These are phyloP conservation scores for Trissolcus brochymenae DNA, from an alignment of 2,888 invertebrate genomes.

Conservation along the genomic window DNA sequence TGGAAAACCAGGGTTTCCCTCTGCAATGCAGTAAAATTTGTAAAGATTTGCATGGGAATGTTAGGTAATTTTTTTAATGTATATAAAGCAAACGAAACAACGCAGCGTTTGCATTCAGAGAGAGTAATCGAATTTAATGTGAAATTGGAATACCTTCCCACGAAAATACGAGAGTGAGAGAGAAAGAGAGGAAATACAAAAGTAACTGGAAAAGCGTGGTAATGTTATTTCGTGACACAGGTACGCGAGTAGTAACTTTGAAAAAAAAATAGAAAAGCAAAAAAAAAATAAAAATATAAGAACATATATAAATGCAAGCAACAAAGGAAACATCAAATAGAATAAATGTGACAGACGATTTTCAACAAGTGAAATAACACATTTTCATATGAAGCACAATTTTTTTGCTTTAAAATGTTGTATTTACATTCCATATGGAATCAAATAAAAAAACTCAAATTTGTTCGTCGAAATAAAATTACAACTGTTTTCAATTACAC, in stretches of 20 bases:
- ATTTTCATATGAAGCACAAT: too few relatives aligned
- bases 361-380: too few relatives aligned
- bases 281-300: not conserved
- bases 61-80: not conserved
- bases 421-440: too few relatives aligned
- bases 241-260: constrained; percentile 19
- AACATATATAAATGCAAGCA: too few relatives aligned
- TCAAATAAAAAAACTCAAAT: not conserved
- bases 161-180: constrained; percentile 12
- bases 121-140: constrained; percentile 42
- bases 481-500: not conserved
- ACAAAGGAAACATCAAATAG: too few relatives aligned
- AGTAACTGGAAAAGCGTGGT: constrained; percentile 18
- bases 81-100: constrained; percentile 29
- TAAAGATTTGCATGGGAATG: constrained; percentile 2
- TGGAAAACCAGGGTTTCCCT: too few relatives aligned
- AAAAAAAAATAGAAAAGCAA: constrained; percentile 2
- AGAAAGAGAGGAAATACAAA: constrained; percentile 14
- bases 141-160: constrained; percentile 35
- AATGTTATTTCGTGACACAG: constrained; percentile 25
- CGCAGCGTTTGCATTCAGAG: constrained; percentile 5
- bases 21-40: too few relatives aligned
- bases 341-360: too few relatives aligned
- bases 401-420: too few relatives aligned
- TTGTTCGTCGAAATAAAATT: not conserved